A percentile compares a stretch with the other conserved stretches of the same genome.
phyloP scores from a whole-genome alignment of 2,113 vertebrate genomes.

The Sander lucioperca region DNA sequence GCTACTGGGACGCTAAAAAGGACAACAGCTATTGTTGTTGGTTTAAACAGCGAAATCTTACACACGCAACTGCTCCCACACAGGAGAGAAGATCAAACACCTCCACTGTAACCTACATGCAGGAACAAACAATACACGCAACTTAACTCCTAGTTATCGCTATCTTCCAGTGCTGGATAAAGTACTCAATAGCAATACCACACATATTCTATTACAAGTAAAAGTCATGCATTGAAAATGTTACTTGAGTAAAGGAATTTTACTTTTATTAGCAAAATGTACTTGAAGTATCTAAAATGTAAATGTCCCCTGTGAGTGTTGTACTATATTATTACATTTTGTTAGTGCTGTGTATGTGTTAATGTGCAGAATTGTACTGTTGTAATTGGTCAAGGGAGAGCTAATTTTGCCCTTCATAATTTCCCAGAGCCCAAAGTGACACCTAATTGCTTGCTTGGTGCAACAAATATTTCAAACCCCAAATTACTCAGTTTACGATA shows the following conservation, averaged over 20 bases:
- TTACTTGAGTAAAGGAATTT: neutral
- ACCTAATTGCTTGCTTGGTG: neutral
- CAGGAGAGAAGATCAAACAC: conserved; percentile 18
- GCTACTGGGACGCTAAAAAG: conserved; percentile 9
- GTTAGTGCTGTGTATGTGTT: neutral
- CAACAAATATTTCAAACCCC: neutral
- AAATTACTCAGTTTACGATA: neutral
- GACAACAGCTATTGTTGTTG: conserved; percentile 49
- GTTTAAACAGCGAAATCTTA: conserved; percentile 52
- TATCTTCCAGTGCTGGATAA: neutral
- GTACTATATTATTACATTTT: neutral
- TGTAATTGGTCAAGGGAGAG: neutral
- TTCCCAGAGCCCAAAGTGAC: neutral
- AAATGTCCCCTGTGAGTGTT: neutral
- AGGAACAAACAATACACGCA: conserved; percentile 8
- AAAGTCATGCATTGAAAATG: neutral
- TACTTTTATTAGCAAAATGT: no score
- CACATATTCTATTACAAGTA: neutral
- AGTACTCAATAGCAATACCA: no score
- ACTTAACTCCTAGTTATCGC: neutral
- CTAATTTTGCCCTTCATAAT: neutral
- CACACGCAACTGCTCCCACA: conserved; percentile 16
- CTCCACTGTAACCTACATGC: neutral
- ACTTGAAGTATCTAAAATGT: neutral
- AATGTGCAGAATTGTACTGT: neutral